These are phyloP conservation scores for Ameiurus melas DNA, from an alignment of 2,113 vertebrate genomes.

Conservation along the genomic window DNA sequence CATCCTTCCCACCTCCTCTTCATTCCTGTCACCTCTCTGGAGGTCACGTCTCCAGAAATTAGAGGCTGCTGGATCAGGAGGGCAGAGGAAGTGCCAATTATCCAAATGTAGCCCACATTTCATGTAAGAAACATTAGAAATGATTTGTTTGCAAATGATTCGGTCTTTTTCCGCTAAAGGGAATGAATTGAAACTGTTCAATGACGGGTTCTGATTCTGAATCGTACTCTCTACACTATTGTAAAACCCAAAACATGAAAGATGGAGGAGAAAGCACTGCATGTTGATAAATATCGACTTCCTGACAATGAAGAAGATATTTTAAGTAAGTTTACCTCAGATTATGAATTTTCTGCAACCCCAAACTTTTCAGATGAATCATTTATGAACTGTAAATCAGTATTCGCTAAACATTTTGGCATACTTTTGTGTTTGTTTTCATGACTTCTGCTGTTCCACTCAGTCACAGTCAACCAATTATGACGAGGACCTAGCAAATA, in stretches of 20 bases:
- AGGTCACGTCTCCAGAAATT: constrained; percentile 48
- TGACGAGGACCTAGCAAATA: not conserved
- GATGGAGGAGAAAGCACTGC: not conserved
- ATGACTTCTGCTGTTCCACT: not conserved
- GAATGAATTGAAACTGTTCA: not conserved
- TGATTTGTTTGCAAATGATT: not conserved
- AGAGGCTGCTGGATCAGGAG: constrained; percentile 28
- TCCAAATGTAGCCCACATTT: constrained; percentile 9
- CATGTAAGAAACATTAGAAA: not conserved
- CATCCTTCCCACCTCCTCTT: constrained; percentile 33
- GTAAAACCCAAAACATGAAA: not conserved
- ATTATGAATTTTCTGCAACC: not conserved
- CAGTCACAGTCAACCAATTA: not conserved
- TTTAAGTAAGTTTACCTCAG: not conserved
- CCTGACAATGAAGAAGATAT: not conserved
- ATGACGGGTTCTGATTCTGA: not conserved
- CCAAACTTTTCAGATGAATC: not conserved
- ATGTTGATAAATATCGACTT: not conserved
- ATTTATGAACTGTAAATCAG: not conserved
- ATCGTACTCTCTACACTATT: not conserved
- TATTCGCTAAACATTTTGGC: not conserved
- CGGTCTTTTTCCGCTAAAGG: not conserved
- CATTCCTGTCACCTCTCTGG: constrained; percentile 34
- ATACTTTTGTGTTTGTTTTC: not conserved
- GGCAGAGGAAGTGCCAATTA: constrained; percentile 38